phyloP scores from a whole-genome alignment of 2,888 invertebrate species.

The Drosophila percnosoma region DNA sequence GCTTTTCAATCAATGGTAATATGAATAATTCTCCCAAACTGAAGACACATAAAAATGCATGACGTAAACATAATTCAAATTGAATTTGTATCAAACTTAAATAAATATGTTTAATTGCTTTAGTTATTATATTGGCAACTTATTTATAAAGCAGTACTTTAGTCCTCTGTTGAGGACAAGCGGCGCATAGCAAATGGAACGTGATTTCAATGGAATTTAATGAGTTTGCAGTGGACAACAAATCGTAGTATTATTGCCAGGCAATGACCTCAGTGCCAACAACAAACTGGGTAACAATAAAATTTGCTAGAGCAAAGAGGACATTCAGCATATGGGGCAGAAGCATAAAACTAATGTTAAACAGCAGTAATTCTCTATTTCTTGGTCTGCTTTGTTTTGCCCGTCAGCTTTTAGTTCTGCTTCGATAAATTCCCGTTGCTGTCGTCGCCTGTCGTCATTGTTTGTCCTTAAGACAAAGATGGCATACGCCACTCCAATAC shows the following conservation, averaged over 20 bases:
- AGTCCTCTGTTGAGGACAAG: neutral
- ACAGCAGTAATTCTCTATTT: slow-evolving; percentile 36
- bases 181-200: slow-evolving; percentile 21
- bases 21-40: neutral
- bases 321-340: slow-evolving; percentile 35
- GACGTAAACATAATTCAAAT: neutral
- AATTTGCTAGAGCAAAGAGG: slow-evolving; percentile 56
- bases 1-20: neutral
- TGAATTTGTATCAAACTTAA: neutral
- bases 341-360: slow-evolving; percentile 72
- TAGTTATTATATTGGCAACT: neutral
- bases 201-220: slow-evolving; percentile 53
- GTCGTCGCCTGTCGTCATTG: slow-evolving; percentile 55
- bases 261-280: slow-evolving; percentile 47
- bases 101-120: neutral
- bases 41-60: too few species aligned
- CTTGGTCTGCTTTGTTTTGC: slow-evolving; percentile 7
- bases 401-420: slow-evolving; percentile 33
- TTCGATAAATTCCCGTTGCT: slow-evolving; percentile 38
- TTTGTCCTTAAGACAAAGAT: slow-evolving; percentile 70
- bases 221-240: slow-evolving; percentile 73
- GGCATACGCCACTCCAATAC: slow-evolving; percentile 42
- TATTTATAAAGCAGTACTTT: neutral
- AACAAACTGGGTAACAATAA: slow-evolving; percentile 51
- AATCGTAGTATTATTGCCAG: slow-evolving; percentile 67